These are phyloP conservation scores for Gnathonemus longibarbis DNA, from an alignment of 2,113 vertebrate genomes.

Conservation along the genomic window DNA sequence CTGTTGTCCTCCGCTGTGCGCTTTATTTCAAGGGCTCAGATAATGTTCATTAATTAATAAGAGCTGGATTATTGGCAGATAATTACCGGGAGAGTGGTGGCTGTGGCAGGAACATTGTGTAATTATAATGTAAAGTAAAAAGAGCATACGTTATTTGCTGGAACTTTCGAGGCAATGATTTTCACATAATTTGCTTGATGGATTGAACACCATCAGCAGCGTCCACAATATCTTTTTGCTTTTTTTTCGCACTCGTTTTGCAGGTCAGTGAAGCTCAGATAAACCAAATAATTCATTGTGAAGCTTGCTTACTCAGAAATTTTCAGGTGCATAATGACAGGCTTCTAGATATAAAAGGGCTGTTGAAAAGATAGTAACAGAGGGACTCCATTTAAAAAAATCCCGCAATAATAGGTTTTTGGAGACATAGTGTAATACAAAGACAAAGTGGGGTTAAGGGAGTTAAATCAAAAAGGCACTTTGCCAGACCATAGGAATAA, in stretches of 20 bases:
- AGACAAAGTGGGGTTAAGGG: background rate
- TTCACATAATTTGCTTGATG: constrained; percentile 3
- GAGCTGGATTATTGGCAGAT: constrained; percentile 12
- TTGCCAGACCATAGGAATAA: background rate
- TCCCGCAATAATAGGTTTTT: background rate
- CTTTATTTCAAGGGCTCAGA: constrained; percentile 6
- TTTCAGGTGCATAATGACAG: background rate
- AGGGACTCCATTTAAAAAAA: background rate
- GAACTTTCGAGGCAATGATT: background rate
- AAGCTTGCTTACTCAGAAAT: background rate
- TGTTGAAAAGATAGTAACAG: background rate
- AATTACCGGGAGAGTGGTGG: constrained; percentile 3
- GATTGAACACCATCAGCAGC: background rate
- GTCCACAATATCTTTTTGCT: background rate
- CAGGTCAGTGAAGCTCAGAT: background rate
- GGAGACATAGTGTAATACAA: background rate
- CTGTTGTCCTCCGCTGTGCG: background rate
- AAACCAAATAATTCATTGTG: background rate
- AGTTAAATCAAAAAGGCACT: background rate
- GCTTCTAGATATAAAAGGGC: background rate
- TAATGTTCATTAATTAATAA: constrained; percentile 8
- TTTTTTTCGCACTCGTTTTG: background rate
- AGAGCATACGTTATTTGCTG: background rate
- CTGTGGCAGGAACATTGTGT: background rate
- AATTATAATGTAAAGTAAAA: constrained; percentile 8